phyloP scores from a whole-genome alignment of 1,140 invertebrate species.

The Euborellia annulipes region DNA sequence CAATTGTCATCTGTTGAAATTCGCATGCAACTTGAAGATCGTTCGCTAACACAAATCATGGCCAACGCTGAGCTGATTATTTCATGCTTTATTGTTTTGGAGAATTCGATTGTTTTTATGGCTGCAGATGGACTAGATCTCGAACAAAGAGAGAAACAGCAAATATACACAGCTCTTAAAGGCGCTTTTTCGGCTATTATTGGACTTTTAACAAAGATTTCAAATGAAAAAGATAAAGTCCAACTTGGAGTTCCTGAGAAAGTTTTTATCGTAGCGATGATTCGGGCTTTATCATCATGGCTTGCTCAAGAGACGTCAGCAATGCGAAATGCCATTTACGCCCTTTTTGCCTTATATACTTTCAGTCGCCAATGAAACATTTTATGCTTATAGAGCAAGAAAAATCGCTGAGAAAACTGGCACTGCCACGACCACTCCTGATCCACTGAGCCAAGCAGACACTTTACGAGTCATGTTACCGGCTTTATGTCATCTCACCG shows the following conservation, averaged over 20 bases:
- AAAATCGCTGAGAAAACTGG: conserved; percentile 42
- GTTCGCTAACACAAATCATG: conserved; percentile 55
- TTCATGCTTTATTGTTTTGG: conserved; percentile 69
- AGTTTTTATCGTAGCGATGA: conserved; percentile 63
- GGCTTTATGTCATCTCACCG: conserved; percentile 74
- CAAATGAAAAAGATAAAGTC: conserved; percentile 32
- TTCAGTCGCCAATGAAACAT: conserved; percentile 62
- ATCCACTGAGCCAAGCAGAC: conserved; percentile 49
- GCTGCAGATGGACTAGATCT: conserved; percentile 63
- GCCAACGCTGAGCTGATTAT: conserved; percentile 58
- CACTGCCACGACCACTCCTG: conserved; percentile 32
- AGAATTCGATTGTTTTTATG: conserved; percentile 65
- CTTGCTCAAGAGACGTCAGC: conserved; percentile 82
- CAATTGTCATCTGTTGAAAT: conserved; percentile 82
- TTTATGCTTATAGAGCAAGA: conserved; percentile 48
- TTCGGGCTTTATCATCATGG: conserved; percentile 73
- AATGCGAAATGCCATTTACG: conserved; percentile 65
- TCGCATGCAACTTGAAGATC: conserved; percentile 79
- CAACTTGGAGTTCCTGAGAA: conserved; percentile 41
- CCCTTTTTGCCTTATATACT: conserved; percentile 62
- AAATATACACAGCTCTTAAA: conserved; percentile 75
- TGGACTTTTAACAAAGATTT: conserved; percentile 48
- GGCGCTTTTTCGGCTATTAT: conserved; percentile 74
- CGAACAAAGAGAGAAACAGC: conserved; percentile 78
- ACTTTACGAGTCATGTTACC: conserved; percentile 66